Percentiles rank a stretch among this genome's conserved stretches.
phyloP scores from a whole-genome alignment of 1,140 invertebrate genomes.

The Oreohelix idahoensis region DNA sequence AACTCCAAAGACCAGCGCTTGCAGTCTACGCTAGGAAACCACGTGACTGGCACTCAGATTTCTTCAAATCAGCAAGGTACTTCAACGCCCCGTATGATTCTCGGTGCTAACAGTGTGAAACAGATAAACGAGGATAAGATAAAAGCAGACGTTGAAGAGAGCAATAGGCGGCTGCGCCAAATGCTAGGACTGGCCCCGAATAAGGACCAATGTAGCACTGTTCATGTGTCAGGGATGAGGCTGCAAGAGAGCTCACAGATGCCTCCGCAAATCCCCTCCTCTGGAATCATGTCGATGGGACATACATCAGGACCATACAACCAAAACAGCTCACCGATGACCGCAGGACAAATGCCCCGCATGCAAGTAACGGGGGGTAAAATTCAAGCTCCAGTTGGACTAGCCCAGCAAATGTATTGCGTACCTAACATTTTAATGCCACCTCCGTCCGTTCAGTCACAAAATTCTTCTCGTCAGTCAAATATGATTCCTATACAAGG shows the following conservation, averaged over 20 bases:
- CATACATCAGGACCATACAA: neutral
- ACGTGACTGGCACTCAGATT: neutral
- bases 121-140: conserved; percentile 18
- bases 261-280: neutral
- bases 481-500: conserved; percentile 23
- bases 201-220: neutral
- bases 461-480: neutral
- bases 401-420: conserved; percentile 39
- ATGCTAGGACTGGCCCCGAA: conserved; percentile 22
- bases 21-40: neutral
- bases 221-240: neutral
- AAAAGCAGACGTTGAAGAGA: conserved; percentile 26
- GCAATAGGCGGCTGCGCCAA: conserved; percentile 27
- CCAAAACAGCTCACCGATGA: neutral
- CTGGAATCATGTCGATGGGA: neutral
- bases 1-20: neutral
- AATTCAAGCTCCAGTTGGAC: conserved; percentile 6
- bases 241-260: conserved; percentile 6
- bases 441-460: conserved; percentile 12
- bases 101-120: conserved; percentile 29
- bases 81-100: conserved; percentile 22
- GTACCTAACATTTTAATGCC: conserved; percentile 38
- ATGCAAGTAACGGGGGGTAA: conserved; percentile 24
- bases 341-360: conserved; percentile 10
- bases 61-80: neutral